Base-by-base conservation (phyloP, 2,888 invertebrate species). In the Ichneumoninae sp. region DNA sequence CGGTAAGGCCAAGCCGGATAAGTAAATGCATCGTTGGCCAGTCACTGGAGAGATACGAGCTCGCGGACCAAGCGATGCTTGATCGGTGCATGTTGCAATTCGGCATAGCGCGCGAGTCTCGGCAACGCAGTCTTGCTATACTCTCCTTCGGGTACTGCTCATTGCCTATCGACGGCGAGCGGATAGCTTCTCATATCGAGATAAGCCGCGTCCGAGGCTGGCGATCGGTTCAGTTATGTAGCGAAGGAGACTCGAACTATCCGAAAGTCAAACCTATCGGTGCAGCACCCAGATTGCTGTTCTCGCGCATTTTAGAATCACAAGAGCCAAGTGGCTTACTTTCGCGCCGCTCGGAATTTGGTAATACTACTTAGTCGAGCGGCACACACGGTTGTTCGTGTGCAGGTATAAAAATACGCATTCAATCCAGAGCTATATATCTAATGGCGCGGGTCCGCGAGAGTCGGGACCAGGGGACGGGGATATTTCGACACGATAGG, bases 31-130 rank as follows among this genome's bases (percentile, higher is more conserved):
- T 84, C 62, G 76, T 65, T 70, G 77, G 57, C 54, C 79, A 60
- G 19, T 75, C 30, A 33, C 71, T 71, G 13, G 26, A 52, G 57
- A 74, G 47, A n/a, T n/a, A 36, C 60, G 60, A 69, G 70, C 68
- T 82, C 65, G 36, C 66, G 66, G 50, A 76, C 79, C 75, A 68
- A 82, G 19, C 79, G 78, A 79, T 86, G 80, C 82, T 86, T 85
- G 80, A 84, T 82, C 72, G 75, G 70, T 0, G 44, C 57, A 60
- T 85, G 81, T 85, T 82, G 85, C 86, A 86, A 86, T 81, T 79
- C 75, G 60, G 62, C 70, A 57, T 78, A 44, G n/a, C 52, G 79
- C 80, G 72, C 36, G 10, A n/a, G 71, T 36, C 22, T 13, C 47
- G n/a, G 13, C 40, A 22, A 10, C 40, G 36, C 16, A 26, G 26